Percentiles rank a stretch among this genome's conserved stretches.
Evolutionary conservation across 2,888 invertebrate species (phyloP).

Genomic region (Athripsodes cinereus): DNA sequence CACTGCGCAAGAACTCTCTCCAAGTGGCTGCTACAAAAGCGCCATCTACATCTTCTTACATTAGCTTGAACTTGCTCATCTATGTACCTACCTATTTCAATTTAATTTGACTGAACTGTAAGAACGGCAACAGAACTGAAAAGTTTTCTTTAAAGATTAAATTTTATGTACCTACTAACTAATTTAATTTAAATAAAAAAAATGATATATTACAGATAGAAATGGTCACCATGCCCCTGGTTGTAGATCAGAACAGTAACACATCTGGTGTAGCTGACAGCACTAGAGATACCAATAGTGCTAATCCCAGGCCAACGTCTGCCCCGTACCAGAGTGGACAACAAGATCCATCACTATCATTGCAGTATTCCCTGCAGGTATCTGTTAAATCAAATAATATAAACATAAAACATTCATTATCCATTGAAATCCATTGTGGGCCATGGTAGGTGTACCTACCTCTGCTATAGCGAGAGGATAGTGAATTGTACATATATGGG

Average conservation of each 20-base stretch:
- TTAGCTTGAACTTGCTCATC: slow-evolving; percentile 1
- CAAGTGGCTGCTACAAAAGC: too few relatives aligned
- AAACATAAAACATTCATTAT: too few relatives aligned
- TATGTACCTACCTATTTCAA: slow-evolving; percentile 8
- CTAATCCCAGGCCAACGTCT: neutral
- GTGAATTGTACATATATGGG: too few relatives aligned
- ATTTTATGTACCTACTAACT: neutral
- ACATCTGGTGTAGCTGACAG: neutral
- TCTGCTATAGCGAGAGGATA: too few relatives aligned
- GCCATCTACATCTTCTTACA: too few relatives aligned
- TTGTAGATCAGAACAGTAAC: slow-evolving; percentile 12
- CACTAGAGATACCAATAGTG: neutral
- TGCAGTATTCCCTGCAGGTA: slow-evolving; percentile 12
- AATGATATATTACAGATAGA: slow-evolving; percentile 21
- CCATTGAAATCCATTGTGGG: too few relatives aligned
- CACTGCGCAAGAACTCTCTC: too few relatives aligned
- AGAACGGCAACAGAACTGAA: neutral
- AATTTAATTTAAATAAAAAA: too few relatives aligned
- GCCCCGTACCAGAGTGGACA: neutral
- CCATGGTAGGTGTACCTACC: too few relatives aligned
- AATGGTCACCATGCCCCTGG: slow-evolving; percentile 23
- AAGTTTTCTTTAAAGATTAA: slow-evolving; percentile 1
- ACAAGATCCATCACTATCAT: slow-evolving; percentile 1
- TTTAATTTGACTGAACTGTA: neutral
- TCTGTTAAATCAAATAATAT: too few relatives aligned